A percentile compares a stretch with the other conserved stretches of the same genome.
Evolutionary conservation across 1,140 invertebrate species (phyloP).

Genomic region (Argopecten irradians): DNA sequence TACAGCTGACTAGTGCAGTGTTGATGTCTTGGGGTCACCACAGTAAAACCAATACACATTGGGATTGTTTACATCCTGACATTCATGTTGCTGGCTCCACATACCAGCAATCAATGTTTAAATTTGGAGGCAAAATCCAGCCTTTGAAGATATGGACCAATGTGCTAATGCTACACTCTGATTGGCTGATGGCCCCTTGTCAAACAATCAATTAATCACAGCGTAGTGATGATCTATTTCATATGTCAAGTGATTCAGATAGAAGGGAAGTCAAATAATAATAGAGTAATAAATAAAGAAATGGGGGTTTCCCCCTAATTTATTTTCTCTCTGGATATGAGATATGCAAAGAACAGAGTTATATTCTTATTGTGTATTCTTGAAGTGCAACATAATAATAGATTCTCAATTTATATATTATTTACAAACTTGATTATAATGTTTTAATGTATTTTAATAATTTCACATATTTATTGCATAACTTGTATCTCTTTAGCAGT

Average conservation of each 20-base stretch:
- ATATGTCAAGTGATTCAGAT: slow-evolving; percentile 33
- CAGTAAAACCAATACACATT: slow-evolving; percentile 28
- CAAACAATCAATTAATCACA: slow-evolving; percentile 71
- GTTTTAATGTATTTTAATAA: too few relatives aligned
- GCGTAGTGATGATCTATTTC: slow-evolving; percentile 38
- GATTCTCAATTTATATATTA: neutral
- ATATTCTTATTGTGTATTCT: neutral
- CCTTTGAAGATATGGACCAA: slow-evolving; percentile 10
- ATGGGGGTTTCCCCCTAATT: neutral
- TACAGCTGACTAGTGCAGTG: slow-evolving; percentile 34
- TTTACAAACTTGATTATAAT: neutral
- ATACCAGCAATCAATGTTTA: slow-evolving; percentile 62
- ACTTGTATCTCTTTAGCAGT: too few relatives aligned
- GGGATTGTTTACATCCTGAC: slow-evolving; percentile 45
- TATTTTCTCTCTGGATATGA: neutral
- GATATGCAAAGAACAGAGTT: neutral
- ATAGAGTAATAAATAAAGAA: slow-evolving; percentile 23
- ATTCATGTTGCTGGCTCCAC: neutral
- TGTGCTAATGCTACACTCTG: slow-evolving; percentile 57
- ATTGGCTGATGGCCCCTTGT: slow-evolving; percentile 68
- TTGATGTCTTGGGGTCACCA: slow-evolving; percentile 33
- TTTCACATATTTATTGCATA: too few relatives aligned
- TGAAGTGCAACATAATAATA: neutral
- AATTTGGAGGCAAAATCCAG: slow-evolving; percentile 75
- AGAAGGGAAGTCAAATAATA: neutral